Percentiles rank a stretch among this genome's conserved stretches.
These are phyloP conservation scores for Mythimna loreyi DNA, from an alignment of 2,888 invertebrate genomes.

Conservation along the genomic window DNA sequence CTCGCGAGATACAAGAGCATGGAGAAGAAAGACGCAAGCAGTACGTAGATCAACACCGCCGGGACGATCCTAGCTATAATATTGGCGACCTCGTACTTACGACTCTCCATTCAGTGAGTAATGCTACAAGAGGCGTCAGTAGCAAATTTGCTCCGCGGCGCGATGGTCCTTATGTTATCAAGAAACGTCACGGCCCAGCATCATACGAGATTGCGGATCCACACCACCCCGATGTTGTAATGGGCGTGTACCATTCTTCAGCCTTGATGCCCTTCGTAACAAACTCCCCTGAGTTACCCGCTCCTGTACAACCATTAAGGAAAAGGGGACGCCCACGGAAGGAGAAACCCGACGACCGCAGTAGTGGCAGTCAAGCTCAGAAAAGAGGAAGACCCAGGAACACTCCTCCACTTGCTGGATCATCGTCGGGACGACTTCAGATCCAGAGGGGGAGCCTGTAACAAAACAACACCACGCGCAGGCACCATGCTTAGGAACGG, in stretches of 20 bases:
- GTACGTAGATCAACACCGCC: background rate
- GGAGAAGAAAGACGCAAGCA: background rate
- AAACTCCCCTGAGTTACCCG: background rate
- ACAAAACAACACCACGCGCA: background rate
- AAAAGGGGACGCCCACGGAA: slow-evolving; percentile 10
- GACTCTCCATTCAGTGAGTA: background rate
- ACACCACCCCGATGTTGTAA: background rate
- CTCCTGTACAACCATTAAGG: background rate
- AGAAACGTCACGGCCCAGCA: background rate
- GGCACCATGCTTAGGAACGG: background rate
- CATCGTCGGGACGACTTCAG: background rate
- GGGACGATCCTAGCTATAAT: background rate
- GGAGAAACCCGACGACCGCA: no score
- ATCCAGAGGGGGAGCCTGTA: background rate
- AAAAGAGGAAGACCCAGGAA: background rate
- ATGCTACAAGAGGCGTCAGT: background rate
- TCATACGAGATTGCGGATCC: background rate
- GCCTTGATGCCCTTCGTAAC: background rate
- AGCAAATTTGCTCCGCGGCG: background rate
- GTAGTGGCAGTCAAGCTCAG: no score
- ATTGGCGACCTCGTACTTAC: background rate
- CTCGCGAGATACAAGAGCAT: background rate
- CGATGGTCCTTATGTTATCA: background rate
- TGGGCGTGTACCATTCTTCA: background rate
- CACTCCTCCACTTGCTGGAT: background rate